Conservation (phyloP, 2,113 vertebrate genomes). For the Himantopus leucocephalus region DNA sequence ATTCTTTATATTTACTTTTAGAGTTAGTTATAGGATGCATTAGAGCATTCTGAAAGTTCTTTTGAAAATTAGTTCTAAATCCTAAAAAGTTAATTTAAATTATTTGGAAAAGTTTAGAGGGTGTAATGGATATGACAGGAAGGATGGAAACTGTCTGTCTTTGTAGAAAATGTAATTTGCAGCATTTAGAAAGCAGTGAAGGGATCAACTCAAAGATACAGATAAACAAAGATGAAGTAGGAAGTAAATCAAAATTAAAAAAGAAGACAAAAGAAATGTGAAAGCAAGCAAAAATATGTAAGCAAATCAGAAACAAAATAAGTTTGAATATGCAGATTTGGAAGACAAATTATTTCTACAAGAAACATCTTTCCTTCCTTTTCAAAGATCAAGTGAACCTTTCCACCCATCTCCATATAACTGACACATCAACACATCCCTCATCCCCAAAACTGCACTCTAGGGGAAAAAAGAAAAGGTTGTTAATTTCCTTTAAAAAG, state of each 20-base stretch:
- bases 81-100: not conserved
- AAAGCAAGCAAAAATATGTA: not conserved
- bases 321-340: not conserved
- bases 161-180: not conserved
- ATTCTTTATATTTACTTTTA: not conserved
- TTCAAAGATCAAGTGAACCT: not conserved
- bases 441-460: not conserved
- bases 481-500: not conserved
- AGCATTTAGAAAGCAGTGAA: not conserved
- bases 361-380: not conserved
- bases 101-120: not conserved
- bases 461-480: not conserved
- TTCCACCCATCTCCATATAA: not conserved
- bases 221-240: not conserved
- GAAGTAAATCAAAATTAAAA: not conserved
- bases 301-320: not conserved
- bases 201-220: not conserved
- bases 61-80: not conserved
- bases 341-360: not conserved
- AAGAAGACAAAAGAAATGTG: not conserved
- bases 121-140: not conserved
- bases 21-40: not conserved
- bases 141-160: not conserved
- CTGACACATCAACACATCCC: not conserved
- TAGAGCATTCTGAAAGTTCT: not conserved